Percentiles rank a stretch among this genome's conserved stretches.
These are phyloP conservation scores for Muschampia plurimacula DNA, from an alignment of 2,888 invertebrate genomes.

Conservation along the genomic window DNA sequence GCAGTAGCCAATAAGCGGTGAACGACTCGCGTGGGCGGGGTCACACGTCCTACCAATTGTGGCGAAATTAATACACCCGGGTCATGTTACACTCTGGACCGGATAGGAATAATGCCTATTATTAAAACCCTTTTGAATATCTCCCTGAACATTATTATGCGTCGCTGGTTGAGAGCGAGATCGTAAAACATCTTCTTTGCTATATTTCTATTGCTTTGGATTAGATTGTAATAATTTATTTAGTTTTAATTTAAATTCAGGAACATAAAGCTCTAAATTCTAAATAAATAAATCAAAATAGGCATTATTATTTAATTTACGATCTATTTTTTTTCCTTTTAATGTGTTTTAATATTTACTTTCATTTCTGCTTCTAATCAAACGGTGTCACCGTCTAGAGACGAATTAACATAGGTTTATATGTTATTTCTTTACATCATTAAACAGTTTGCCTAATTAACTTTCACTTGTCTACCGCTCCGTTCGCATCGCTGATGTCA, in stretches of 20 bases:
- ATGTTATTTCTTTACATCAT: conserved; percentile 51
- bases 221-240: conserved; percentile 13
- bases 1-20: conserved; percentile 63
- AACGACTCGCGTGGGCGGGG: conserved; percentile 67
- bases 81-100: conserved; percentile 46
- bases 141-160: conserved; percentile 10
- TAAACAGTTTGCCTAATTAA: conserved; percentile 65
- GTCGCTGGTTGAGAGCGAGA: conserved; percentile 4
- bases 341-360: conserved; percentile 18
- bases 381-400: conserved; percentile 24
- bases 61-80: conserved; percentile 53
- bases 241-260: not conserved
- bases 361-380: conserved; percentile 31
- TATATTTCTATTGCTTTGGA: conserved; percentile 21
- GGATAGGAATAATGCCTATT: conserved; percentile 45
- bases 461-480: conserved; percentile 64
- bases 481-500: conserved; percentile 68
- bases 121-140: conserved; percentile 36
- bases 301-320: too few species aligned
- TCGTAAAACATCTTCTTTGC: conserved; percentile 18
- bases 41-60: conserved; percentile 53
- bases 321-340: not conserved
- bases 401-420: conserved; percentile 42
- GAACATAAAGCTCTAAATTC: not conserved
- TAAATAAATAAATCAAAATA: too few species aligned